Percentiles rank a stretch among this genome's conserved stretches.
Evolutionary conservation across 2,113 vertebrate genomes (phyloP).

Genomic region (Struthidea cinerea): DNA sequence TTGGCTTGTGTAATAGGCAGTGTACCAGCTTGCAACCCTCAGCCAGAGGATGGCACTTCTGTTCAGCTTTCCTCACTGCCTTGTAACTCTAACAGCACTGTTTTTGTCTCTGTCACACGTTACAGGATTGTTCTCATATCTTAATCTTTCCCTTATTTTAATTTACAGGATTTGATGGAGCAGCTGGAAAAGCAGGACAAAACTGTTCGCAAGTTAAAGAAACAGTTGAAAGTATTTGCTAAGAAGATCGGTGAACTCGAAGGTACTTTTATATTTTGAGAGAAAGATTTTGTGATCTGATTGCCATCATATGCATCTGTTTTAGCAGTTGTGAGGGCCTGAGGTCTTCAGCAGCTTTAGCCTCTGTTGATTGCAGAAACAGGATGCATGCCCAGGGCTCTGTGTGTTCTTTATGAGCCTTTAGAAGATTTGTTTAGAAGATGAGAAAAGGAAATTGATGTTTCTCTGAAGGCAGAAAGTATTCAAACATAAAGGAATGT

Average conservation of each 20-base stretch:
- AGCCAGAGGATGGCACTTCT: slow-evolving; percentile 64
- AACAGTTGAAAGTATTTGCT: slow-evolving; percentile 96
- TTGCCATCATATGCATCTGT: neutral
- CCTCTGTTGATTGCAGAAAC: neutral
- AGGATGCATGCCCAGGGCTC: neutral
- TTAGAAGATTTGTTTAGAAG: neutral
- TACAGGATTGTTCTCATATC: neutral
- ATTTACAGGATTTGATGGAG: slow-evolving; percentile 92
- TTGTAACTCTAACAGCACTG: slow-evolving; percentile 53
- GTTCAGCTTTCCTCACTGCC: slow-evolving; percentile 34
- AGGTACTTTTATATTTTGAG: slow-evolving; percentile 75
- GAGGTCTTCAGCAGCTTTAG: neutral
- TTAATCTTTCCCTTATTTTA: slow-evolving; percentile 8
- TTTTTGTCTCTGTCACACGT: neutral
- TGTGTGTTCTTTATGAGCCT: neutral
- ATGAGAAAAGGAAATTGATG: neutral
- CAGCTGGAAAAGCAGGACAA: slow-evolving; percentile 98
- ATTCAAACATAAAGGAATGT: neutral
- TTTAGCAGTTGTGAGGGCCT: neutral
- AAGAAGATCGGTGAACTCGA: slow-evolving; percentile 98
- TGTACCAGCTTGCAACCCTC: slow-evolving; percentile 27
- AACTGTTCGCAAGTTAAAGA: slow-evolving; percentile 97
- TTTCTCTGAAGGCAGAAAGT: neutral
- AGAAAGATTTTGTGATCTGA: neutral
- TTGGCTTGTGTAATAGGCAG: slow-evolving; percentile 36